These are phyloP conservation scores for Acanthosepion esculentum DNA, from an alignment of 2,888 invertebrate species.

Conservation along the genomic window DNA sequence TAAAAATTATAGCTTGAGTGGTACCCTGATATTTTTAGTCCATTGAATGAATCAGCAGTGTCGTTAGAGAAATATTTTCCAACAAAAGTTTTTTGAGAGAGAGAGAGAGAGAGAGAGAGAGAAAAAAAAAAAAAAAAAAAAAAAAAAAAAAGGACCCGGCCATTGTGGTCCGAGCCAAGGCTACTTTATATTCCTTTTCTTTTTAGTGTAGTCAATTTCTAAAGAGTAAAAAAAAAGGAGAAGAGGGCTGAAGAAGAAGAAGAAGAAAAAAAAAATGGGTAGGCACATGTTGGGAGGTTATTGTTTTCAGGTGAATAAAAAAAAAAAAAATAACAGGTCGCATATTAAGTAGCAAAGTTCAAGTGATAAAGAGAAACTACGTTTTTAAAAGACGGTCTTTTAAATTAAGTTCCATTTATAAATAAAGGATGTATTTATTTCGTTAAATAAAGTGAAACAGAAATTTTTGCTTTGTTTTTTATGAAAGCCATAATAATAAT, in stretches of 20 bases:
- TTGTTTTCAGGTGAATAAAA: not conserved
- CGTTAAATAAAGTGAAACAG: no score
- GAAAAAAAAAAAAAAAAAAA: no score
- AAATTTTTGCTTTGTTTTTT: no score
- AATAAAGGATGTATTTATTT: not conserved
- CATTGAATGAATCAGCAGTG: not conserved
- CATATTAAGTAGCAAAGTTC: not conserved
- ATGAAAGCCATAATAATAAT: not conserved
- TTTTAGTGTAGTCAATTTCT: not conserved
- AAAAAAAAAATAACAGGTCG: not conserved
- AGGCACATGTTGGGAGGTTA: not conserved
- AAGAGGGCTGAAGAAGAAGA: not conserved
- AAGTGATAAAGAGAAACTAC: not conserved
- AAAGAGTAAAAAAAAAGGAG: not conserved
- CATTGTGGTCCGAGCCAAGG: not conserved
- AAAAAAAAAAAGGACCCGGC: not conserved
- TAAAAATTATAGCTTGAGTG: not conserved
- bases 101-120: no score
- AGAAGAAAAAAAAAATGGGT: not conserved
- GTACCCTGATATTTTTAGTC: not conserved
- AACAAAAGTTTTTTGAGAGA: not conserved
- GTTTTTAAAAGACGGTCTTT: not conserved
- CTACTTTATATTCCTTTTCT: not conserved
- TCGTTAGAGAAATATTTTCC: not conserved
- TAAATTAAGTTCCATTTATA: not conserved